Base-by-base conservation (phyloP, 2,888 invertebrate species). In the Tromatobia lineatoria region DNA sequence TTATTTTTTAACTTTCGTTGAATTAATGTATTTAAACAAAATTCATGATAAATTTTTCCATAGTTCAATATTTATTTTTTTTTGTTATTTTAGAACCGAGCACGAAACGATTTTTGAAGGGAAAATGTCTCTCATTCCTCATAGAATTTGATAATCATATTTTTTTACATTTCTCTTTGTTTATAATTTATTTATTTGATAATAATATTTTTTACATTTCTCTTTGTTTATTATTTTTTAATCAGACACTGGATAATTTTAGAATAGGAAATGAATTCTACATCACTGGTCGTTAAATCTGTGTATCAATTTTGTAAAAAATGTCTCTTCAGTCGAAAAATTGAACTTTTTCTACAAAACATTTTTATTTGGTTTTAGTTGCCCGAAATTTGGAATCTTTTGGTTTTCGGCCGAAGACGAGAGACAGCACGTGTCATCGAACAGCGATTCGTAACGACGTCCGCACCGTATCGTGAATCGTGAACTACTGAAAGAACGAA, bases 401-500 rank as follows among this genome's bases (percentile, higher is more conserved):
- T 57, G 71, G 20, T 71, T n/a, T n/a, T n/a, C n/a, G 23, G 50
- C 23, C 25, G 57, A 10, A 3, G 8, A 29, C 25, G 61, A 18
- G 47, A 47, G 47, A 25, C 29, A 47, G 75, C 86, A 87, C 86
- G 84, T 86, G 87, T 83, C 71, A 74, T 78, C 52, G 79, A 70
- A 34, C 18, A 75, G 71, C 15, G 69, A 79, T 67, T 69, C 57
- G 34, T 23, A 75, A 66, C 61, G 74, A 88, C 87, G 87, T 85
- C 87, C 86, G 86, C 85, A 75, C 89, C 77, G 80, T 64, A 70
- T 83, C 79, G 84, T 87, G 88, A 88, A 87, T 81, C 88, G 86
- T 88, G 87, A 82, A 82, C 82, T 88, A 91, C 91, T 91, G 90
- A 91, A 89, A 87, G 71, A 83, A 85, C 76, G 71, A 80, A 77